Conservation (phyloP, 1,140 invertebrate species). For the Papilio dardanus region DNA sequence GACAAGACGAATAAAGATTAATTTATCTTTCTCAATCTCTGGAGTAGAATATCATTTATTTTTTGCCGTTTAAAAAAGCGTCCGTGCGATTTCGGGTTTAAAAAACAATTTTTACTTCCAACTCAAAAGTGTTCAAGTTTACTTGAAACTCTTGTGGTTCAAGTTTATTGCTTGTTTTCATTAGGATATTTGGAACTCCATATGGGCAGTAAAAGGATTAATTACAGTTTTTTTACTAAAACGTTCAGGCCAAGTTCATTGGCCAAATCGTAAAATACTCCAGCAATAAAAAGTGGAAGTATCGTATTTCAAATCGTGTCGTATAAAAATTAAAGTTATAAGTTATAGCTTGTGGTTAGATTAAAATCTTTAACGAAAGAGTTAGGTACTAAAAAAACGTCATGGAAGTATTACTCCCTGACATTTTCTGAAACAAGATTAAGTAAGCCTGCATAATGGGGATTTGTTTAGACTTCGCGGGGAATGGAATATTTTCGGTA, state of each 20-base stretch:
- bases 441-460: neutral
- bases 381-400: neutral
- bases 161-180: neutral
- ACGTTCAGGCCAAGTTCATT: neutral
- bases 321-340: neutral
- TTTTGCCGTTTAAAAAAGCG: neutral
- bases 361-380: neutral
- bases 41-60: too few species aligned
- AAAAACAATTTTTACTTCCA: neutral
- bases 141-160: neutral
- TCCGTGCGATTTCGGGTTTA: neutral
- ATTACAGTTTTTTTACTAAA: neutral
- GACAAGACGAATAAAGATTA: too few species aligned
- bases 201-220: neutral
- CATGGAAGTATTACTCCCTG: neutral
- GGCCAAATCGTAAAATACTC: neutral
- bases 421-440: neutral
- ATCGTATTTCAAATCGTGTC: neutral
- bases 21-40: too few species aligned
- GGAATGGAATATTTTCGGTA: neutral
- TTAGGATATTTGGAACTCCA: neutral
- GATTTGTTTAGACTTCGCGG: neutral
- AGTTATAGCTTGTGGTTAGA: neutral
- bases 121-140: neutral
- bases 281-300: neutral